Evolutionary conservation across 2,888 invertebrate species (phyloP).

Genomic region (Acrobasis consociella): DNA sequence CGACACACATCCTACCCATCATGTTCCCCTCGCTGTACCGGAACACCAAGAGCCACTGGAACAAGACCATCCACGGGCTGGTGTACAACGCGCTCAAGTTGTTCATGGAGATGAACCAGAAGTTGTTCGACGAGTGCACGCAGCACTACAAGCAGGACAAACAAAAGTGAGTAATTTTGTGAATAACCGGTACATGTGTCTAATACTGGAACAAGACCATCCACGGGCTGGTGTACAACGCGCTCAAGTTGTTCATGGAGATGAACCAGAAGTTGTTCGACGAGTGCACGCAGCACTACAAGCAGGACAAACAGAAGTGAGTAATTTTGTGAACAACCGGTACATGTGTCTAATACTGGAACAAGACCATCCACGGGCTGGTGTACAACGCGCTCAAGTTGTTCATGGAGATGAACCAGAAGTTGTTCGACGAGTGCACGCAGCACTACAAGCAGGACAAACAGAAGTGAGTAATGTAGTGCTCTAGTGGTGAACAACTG

Average conservation of each 20-base stretch:
- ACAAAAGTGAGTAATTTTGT: constrained; percentile 85
- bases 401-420: constrained; percentile 99
- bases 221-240: constrained; percentile 99
- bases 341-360: too few relatives aligned
- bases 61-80: constrained; percentile 99
- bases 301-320: constrained; percentile 92
- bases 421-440: constrained; percentile 99
- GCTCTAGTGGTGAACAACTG: too few relatives aligned
- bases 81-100: constrained; percentile 99
- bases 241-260: constrained; percentile 99
- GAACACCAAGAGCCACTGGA: constrained; percentile 99
- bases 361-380: constrained; percentile 99
- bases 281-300: constrained; percentile 97
- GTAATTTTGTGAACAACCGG: too few relatives aligned
- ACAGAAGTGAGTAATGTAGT: constrained; percentile 87
- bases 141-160: constrained; percentile 95
- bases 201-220: constrained; percentile 99
- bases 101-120: constrained; percentile 99
- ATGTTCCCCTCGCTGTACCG: constrained; percentile 99
- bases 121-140: constrained; percentile 99
- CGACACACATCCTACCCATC: constrained; percentile 97
- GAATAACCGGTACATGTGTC: too few relatives aligned
- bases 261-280: constrained; percentile 99
- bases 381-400: constrained; percentile 99
- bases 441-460: constrained; percentile 95